phyloP scores from a whole-genome alignment of 2,797 vertebrate species.

The Chaetodon trifasciatus region DNA sequence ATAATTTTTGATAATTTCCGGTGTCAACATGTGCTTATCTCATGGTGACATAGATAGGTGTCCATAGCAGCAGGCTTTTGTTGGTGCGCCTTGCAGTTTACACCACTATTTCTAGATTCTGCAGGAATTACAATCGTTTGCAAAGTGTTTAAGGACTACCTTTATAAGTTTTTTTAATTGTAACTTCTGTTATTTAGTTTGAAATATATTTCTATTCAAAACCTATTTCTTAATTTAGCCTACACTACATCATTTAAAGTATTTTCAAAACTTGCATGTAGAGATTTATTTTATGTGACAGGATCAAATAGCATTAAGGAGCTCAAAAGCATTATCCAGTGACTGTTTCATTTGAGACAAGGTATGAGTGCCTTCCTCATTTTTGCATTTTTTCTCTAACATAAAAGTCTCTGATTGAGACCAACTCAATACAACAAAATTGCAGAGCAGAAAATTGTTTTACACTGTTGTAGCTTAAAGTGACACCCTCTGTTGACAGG shows the following conservation, averaged over 20 bases:
- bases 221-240: background rate
- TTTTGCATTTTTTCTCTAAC: background rate
- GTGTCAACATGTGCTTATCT: conserved; percentile 52
- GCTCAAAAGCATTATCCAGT: background rate
- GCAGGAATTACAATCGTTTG: conserved; percentile 13
- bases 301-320: background rate
- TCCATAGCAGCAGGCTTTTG: conserved; percentile 38
- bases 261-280: background rate
- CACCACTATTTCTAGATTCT: conserved; percentile 8
- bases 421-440: background rate
- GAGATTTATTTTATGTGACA: background rate
- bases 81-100: background rate
- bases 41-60: conserved; percentile 17
- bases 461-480: background rate
- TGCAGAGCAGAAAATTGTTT: too few species aligned
- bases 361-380: background rate
- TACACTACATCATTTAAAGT: background rate
- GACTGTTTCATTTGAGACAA: background rate
- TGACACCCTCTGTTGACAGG: background rate
- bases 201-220: background rate
- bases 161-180: background rate
- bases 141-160: background rate
- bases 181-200: too few species aligned
- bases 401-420: background rate
- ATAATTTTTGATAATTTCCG: conserved; percentile 52